Base-by-base conservation (phyloP, 2,113 vertebrate species). In the Cryptotis parvus region DNA sequence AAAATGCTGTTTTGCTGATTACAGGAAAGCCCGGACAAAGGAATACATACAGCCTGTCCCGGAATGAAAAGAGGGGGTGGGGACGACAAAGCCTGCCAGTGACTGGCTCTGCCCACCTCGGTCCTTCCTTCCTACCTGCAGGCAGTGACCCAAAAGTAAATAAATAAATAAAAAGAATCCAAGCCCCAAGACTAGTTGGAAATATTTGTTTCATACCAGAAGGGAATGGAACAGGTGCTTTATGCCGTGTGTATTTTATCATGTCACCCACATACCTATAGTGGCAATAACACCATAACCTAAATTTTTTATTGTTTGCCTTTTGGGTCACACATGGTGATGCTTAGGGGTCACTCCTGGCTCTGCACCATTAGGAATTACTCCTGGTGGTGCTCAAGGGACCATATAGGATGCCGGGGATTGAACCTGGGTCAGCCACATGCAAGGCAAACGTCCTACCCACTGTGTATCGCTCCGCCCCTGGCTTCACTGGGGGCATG, bases 21-120 rank as follows among this genome's bases (percentile, higher is more conserved):
- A 66, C 31, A 80, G 52, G 33, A 74, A 84, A 90, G 35, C 31
- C 31, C 77, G 76, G 70, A 91, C 75, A 93, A 95, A 84, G 86
- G 41, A 41, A 31, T 37, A 55, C 35, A 69, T 15, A 80, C 14
- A 88, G 70, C 9, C 18, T 14, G 18, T 33, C 89, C 61, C 61
- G 73, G 75, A 55, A 76, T 63, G 72, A 87, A 72, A 22, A 49
- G 63, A 69, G 89, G 76, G 41, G 74, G 68, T n/a, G 58, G 58
- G 58, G 55, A 20, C 73, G 77, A 66, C 33, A 65, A 58, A 84
- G 75, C 26, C 81, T 6, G 58, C 26, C 61, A 61, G 61, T n/a
- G 33, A 52, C 29, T 24, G 61, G 45, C 66, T 33, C 3, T 6
- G 52, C 39, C n/a, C 2, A 18, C n/a, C 82, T 63, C 16, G 45